Evolutionary conservation across 2,797 vertebrate genomes (phyloP).

Genomic region (Anas flavirostris): DNA sequence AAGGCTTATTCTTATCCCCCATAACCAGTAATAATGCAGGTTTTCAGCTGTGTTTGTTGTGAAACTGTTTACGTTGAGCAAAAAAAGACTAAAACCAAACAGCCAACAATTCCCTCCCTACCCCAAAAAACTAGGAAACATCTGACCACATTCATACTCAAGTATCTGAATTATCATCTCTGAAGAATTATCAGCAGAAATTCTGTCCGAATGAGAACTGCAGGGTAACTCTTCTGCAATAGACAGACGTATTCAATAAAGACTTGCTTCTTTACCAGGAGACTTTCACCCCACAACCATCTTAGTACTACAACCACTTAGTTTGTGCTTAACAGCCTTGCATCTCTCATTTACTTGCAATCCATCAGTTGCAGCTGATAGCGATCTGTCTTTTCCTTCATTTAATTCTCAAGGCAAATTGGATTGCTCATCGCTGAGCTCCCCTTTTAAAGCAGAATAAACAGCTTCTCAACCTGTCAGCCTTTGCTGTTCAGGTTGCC

Average conservation of each 20-base stretch:
- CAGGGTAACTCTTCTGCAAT: background rate
- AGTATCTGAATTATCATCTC: background rate
- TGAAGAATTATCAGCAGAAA: background rate
- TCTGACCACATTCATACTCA: background rate
- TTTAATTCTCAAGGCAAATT: background rate
- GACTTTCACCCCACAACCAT: background rate
- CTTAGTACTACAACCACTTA: background rate
- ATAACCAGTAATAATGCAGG: background rate
- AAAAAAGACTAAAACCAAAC: background rate
- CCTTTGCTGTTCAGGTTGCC: background rate
- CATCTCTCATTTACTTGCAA: background rate
- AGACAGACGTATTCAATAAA: background rate
- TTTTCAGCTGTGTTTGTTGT: background rate
- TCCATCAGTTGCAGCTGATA: background rate
- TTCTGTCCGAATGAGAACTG: background rate
- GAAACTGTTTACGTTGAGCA: background rate
- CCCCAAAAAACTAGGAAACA: background rate
- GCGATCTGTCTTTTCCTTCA: background rate
- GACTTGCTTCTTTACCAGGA: background rate
- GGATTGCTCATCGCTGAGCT: background rate
- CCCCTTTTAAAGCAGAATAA: background rate
- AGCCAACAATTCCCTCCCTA: background rate
- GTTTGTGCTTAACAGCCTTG: background rate
- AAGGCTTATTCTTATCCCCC: background rate
- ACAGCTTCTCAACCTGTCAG: background rate